phyloP scores from a whole-genome alignment of 2,113 vertebrate species.

The Rousettus leschenaultii region DNA sequence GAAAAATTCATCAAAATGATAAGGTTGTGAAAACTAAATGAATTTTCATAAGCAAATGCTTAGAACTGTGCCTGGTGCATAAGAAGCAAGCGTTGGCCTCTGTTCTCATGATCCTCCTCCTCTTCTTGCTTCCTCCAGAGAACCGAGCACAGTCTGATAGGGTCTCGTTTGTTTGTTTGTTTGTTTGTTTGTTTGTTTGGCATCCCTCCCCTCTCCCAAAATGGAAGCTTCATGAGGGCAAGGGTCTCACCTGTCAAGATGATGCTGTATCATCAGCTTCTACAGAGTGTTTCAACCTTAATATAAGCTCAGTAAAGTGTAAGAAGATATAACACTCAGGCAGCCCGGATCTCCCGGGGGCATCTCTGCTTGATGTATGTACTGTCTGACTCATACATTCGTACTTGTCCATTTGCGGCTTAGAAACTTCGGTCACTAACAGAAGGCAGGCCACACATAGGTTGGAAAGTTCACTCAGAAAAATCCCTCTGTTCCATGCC shows the following conservation, averaged over 20 bases:
- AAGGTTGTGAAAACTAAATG: not conserved
- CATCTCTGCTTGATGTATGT: not conserved
- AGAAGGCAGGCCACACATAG: not conserved
- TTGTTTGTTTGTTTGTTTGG: not conserved
- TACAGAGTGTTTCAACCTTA: not conserved
- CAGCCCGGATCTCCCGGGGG: not conserved
- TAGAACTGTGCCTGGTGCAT: not conserved
- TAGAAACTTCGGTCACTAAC: not conserved
- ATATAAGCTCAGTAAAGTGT: not conserved
- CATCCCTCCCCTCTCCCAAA: not conserved
- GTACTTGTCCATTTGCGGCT: not conserved
- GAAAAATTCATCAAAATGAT: not conserved
- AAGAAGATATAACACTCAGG: not conserved
- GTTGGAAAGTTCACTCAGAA: not conserved
- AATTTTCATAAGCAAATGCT: not conserved
- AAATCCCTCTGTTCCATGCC: not conserved
- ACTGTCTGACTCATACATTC: not conserved
- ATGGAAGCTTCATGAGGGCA: not conserved
- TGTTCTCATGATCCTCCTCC: not conserved
- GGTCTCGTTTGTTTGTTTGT: not conserved
- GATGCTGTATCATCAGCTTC: not conserved
- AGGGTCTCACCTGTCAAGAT: not conserved
- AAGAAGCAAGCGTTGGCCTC: not conserved
- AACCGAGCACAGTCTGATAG: not conserved
- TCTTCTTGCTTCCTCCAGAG: not conserved